These are phyloP conservation scores for Ditula angustiorana DNA, from an alignment of 2,888 invertebrate genomes.

Conservation along the genomic window DNA sequence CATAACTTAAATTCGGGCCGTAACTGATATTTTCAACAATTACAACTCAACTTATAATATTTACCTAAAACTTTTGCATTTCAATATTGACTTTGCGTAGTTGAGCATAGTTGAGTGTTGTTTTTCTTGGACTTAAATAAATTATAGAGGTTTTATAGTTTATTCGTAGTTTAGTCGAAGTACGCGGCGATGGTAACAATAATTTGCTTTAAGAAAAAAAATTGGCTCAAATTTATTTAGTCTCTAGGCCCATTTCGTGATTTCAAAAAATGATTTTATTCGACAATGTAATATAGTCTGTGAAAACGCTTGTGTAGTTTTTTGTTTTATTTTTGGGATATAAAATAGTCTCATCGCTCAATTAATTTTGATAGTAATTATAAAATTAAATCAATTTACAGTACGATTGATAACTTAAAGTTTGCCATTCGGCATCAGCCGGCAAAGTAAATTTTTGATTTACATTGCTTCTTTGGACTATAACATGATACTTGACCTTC, in stretches of 20 bases:
- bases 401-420: too few relatives aligned
- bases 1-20: not conserved
- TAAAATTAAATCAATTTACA: too few relatives aligned
- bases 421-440: too few relatives aligned
- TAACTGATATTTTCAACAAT: not conserved
- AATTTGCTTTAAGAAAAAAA: not conserved
- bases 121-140: constrained; percentile 10
- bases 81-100: constrained; percentile 11
- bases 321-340: not conserved
- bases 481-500: too few relatives aligned
- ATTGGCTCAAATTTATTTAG: constrained; percentile 6
- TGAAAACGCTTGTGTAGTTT: not conserved
- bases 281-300: too few relatives aligned
- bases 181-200: constrained; percentile 18
- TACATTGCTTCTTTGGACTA: too few relatives aligned
- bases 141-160: constrained; percentile 6
- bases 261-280: not conserved
- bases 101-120: not conserved
- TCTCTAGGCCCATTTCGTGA: constrained; percentile 5
- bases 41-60: not conserved
- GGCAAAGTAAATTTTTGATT: too few relatives aligned
- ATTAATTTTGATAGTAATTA: too few relatives aligned
- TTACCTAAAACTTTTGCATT: not conserved
- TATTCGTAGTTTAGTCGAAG: not conserved
- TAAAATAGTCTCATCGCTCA: too few relatives aligned